Conservation (phyloP, 2,113 vertebrate genomes). For the Hassar affinis region DNA sequence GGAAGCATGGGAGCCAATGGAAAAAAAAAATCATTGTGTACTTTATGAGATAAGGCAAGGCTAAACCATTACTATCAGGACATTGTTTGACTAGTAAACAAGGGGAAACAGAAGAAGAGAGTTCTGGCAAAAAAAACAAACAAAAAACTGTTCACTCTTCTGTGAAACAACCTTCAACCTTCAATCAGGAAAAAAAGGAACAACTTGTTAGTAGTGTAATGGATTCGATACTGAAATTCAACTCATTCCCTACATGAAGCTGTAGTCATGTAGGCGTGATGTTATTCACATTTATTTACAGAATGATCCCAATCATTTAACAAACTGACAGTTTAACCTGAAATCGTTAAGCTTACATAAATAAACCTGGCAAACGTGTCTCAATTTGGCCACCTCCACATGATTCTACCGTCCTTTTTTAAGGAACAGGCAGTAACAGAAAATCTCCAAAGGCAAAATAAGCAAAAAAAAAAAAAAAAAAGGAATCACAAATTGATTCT, state of each 20-base stretch:
- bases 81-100: conserved; percentile 10
- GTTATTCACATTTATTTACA: neutral
- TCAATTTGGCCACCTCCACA: neutral
- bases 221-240: too few species aligned
- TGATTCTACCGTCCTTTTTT: neutral
- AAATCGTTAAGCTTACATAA: neutral
- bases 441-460: too few species aligned
- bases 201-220: neutral
- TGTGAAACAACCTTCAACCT: neutral
- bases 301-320: neutral
- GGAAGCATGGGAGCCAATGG: neutral
- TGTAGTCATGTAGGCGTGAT: neutral
- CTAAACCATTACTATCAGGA: neutral
- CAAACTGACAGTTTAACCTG: neutral
- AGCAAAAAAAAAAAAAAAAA: neutral
- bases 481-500: neutral
- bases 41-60: conserved; percentile 4
- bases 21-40: neutral
- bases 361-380: neutral
- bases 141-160: neutral
- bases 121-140: neutral
- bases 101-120: neutral
- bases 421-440: neutral
- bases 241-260: too few species aligned
- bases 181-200: neutral